phyloP scores from a whole-genome alignment of 2,797 vertebrate species.

The Rhinatrema bivittatum region DNA sequence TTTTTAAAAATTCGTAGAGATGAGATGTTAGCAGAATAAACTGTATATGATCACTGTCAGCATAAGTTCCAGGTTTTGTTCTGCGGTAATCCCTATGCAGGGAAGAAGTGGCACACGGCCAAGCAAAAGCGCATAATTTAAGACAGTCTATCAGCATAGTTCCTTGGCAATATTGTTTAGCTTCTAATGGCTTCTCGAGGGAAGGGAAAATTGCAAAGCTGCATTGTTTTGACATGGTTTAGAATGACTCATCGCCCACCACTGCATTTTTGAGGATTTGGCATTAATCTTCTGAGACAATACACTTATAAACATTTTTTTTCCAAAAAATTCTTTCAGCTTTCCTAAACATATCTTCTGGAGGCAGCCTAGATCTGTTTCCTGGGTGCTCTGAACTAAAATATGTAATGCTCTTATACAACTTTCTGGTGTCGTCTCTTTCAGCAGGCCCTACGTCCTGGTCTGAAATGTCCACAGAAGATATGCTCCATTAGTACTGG shows the following conservation, averaged over 20 bases:
- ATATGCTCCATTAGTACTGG: too few species aligned
- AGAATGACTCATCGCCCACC: conserved; percentile 42
- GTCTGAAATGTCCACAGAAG: too few species aligned
- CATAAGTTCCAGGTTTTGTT: conserved; percentile 46
- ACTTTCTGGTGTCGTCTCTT: too few species aligned
- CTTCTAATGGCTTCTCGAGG: conserved; percentile 56
- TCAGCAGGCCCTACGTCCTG: too few species aligned
- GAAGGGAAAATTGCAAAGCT: conserved; percentile 55
- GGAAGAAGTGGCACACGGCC: conserved; percentile 42
- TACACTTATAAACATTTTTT: conserved; percentile 11
- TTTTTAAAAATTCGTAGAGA: conserved; percentile 41
- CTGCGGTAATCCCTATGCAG: conserved; percentile 30
- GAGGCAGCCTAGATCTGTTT: not conserved
- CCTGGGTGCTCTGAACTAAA: too few species aligned
- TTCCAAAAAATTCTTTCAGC: conserved; percentile 1
- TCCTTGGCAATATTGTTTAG: conserved; percentile 50
- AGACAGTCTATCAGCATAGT: conserved; percentile 53
- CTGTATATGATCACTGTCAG: conserved; percentile 55
- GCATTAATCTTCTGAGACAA: conserved; percentile 35
- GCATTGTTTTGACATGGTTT: conserved; percentile 54
- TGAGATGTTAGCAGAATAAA: conserved; percentile 43
- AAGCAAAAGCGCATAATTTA: conserved; percentile 47
- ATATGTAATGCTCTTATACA: too few species aligned
- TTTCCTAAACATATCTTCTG: conserved; percentile 1
- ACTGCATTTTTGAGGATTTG: conserved; percentile 41